Evolutionary conservation across 2,113 vertebrate species (phyloP), one percentile per base, ranked within the genome.

Genomic region (Onychostruthus taczanowskii): DNA sequence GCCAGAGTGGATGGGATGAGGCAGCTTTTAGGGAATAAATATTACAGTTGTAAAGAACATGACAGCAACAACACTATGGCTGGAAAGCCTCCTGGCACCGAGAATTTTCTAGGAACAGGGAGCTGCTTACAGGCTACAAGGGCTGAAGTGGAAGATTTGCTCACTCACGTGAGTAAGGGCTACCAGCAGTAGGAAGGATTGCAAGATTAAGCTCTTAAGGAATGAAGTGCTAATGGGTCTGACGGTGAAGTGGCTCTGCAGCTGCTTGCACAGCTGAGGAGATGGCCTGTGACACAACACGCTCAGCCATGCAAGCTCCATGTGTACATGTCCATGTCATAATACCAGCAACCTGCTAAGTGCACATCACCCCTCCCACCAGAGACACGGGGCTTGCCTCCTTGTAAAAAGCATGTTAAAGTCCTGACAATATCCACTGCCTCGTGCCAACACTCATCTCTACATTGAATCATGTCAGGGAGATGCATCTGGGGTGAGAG

Each of bases 151-250:
- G 73, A 77, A 81, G 73, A 87, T 74, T 73, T 94, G 43, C 47
- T 92, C 86, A 52, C 75, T 92, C 86, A 39, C 33, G 15, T 8
- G 89, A 90, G 89, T 88, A 73, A 88, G 67, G 63, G 67, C 62
- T 76, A 41, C 79, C 27, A 85, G 43, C 33, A 27, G 87, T 27
- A 75, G 93, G 84, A 91, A 66, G 69, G 66, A 73, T 39, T 89
- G 94, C 84, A 76, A 79, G 89, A 89, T 81, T 63, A 91, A 89
- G 39, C 69, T 78, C 77, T 89, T 81, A 84, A 84, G 90, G 74
- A 63, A 78, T 46, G 74, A 84, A 75, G 69, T 72, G 81, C 69
- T 89, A 91, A 83, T 7, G 8, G 82, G 21, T 43, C 55, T 87
- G 84, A 28, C 0, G 19, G 35, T 64, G 82, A 61, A 55, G 70